Percentiles rank a stretch among this genome's conserved stretches.
phyloP scores from a whole-genome alignment of 1,140 invertebrate species.

The Pseudoatta argentina region DNA sequence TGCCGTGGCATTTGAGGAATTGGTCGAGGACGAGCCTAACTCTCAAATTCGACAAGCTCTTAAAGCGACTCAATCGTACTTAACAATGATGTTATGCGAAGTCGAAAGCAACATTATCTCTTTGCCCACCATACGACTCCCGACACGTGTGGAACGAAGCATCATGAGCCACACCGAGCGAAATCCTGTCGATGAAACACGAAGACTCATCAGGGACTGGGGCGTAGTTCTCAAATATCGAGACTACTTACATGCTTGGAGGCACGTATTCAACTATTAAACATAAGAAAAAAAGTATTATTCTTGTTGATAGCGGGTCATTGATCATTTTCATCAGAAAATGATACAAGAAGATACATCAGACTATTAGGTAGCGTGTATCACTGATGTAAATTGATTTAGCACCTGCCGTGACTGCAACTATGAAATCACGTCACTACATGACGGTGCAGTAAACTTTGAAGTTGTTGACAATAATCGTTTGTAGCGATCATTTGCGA shows the following conservation, averaged over 20 bases:
- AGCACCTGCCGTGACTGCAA: constrained; percentile 9
- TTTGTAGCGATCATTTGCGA: constrained; percentile 19
- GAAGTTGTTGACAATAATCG: constrained; percentile 51
- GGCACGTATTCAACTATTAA: constrained; percentile 80
- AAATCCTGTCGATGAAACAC: constrained; percentile 82
- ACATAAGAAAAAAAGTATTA: neutral
- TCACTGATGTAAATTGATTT: constrained; percentile 49
- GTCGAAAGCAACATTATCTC: constrained; percentile 82
- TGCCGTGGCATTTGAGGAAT: constrained; percentile 84
- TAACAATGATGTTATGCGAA: constrained; percentile 84
- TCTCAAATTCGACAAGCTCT: constrained; percentile 76
- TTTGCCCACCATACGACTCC: constrained; percentile 76
- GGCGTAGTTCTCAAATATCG: constrained; percentile 85
- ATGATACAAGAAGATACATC: neutral
- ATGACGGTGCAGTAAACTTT: constrained; percentile 6
- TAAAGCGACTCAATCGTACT: constrained; percentile 75
- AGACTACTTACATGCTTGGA: constrained; percentile 84
- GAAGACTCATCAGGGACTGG: constrained; percentile 84
- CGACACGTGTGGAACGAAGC: constrained; percentile 77
- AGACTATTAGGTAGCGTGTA: neutral
- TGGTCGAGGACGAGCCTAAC: constrained; percentile 80
- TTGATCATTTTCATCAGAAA: neutral
- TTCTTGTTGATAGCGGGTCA: neutral
- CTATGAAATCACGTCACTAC: constrained; percentile 13
- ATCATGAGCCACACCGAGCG: constrained; percentile 83